Evolutionary conservation across 2,113 vertebrate species (phyloP).

Genomic region (Cryptoleucopteryx plumbea): DNA sequence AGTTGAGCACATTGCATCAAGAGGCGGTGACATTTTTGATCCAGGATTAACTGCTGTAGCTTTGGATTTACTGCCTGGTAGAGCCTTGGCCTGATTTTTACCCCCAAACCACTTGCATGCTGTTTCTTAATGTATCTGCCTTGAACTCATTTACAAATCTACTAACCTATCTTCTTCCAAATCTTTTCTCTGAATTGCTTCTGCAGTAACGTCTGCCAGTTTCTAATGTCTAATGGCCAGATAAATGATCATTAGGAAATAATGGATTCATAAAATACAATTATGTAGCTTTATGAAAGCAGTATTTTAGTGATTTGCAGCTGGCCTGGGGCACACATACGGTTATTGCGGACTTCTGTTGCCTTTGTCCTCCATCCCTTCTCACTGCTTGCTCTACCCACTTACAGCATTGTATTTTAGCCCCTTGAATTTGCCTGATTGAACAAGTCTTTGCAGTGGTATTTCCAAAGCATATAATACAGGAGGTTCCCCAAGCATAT

Average conservation of each 20-base stretch:
- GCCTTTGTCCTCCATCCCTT: not conserved
- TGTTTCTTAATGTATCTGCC: not conserved
- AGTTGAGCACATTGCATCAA: not conserved
- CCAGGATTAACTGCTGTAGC: not conserved
- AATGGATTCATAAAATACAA: not conserved
- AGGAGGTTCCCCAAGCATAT: not conserved
- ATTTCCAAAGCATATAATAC: not conserved
- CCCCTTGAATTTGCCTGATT: not conserved
- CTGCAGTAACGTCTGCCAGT: not conserved
- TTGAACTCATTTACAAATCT: not conserved
- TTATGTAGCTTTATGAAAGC: not conserved
- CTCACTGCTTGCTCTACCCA: not conserved
- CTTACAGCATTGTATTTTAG: not conserved
- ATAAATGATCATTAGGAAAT: slow-evolving; percentile 3
- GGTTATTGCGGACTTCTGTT: not conserved
- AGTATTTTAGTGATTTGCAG: not conserved
- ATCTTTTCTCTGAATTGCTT: not conserved
- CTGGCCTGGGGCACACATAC: not conserved
- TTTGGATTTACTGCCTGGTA: not conserved
- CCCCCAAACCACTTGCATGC: not conserved
- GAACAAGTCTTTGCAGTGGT: not conserved
- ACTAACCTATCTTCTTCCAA: not conserved
- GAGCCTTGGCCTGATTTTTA: slow-evolving; percentile 9
- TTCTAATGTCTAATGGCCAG: not conserved
- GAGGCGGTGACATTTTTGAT: not conserved